Base-by-base conservation (phyloP, 2,888 invertebrate species). In the Tetheella fluctuosa region DNA sequence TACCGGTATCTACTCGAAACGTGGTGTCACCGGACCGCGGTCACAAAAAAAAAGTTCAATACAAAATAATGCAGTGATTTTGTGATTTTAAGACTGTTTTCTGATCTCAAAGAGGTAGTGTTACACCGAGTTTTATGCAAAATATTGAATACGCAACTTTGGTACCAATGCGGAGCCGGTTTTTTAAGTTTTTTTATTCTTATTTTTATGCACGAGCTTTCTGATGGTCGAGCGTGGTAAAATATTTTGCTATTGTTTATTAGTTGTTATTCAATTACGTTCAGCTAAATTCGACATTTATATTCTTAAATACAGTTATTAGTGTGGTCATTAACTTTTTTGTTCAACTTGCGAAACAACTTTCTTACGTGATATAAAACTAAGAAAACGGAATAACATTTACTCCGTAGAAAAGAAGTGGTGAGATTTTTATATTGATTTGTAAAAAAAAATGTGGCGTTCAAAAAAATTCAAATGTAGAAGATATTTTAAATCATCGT, bases 31-130 rank as follows among this genome's bases (percentile, higher is more conserved):
- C 69, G 61, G 65, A 62, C 64, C 63, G 34, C 34, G 60, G 57
- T 48, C 48, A 57, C 54, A 59, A 63, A 67, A 73, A 59, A 34
- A 67, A 74, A 68, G 54, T 74, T 73, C 59, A 68, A 66, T 64
- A 69, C 59, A 80, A 65, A 79, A 83, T 77, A 82, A 86, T 88
- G 84, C 75, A 83, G 86, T 89, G 86, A 81, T 79, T 68, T 78
- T 76, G 87, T 88, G 84, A 79, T 81, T 74, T 53, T 63, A 78
- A 79, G 71, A 82, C 79, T 77, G 79, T 85, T 75, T 68, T 79
- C 66, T 81, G 84, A 87, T 88, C 83, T 85, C 80, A 74, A 62
- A 57, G 78, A 87, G 83, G 81, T 84, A 80, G 79, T 76, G 73
- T 73, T 69, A 69, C 61, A 52, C 57, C 23, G 65, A 53, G 64